Evolutionary conservation across 1,140 invertebrate species (phyloP).

Genomic region (Diabrotica virgifera): DNA sequence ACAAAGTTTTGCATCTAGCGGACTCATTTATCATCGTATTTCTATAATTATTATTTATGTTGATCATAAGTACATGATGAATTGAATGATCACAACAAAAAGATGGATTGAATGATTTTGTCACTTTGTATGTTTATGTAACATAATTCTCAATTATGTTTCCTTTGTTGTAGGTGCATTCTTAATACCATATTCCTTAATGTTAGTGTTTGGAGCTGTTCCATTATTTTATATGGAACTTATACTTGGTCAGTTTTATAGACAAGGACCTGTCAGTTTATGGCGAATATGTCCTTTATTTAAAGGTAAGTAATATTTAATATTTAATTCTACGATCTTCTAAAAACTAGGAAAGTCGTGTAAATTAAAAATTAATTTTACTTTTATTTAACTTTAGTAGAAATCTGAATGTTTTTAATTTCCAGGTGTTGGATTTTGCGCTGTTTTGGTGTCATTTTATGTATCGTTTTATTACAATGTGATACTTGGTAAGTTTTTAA

Average conservation of each 20-base stretch:
- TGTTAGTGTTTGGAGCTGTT: conserved; percentile 75
- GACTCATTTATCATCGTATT: too few relatives aligned
- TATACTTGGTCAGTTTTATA: conserved; percentile 76
- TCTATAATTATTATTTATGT: too few relatives aligned
- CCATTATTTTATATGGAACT: conserved; percentile 85
- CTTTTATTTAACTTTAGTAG: too few relatives aligned
- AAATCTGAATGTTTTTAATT: conserved; percentile 19
- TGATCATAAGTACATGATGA: too few relatives aligned
- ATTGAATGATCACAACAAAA: too few relatives aligned
- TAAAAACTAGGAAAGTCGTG: neutral
- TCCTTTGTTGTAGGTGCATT: conserved; percentile 58
- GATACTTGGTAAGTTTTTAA: conserved; percentile 65
- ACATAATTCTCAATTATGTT: too few relatives aligned
- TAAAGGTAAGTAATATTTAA: conserved; percentile 64
- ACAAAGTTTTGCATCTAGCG: too few relatives aligned
- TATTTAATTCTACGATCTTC: neutral
- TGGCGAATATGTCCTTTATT: conserved; percentile 85
- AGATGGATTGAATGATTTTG: too few relatives aligned
- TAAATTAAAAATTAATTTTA: neutral
- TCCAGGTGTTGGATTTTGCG: conserved; percentile 85
- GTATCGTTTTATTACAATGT: conserved; percentile 93
- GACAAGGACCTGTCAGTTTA: conserved; percentile 75
- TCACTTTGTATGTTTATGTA: too few relatives aligned
- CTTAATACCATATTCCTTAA: conserved; percentile 65
- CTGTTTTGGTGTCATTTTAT: conserved; percentile 86